Evolutionary conservation across 2,888 invertebrate species (phyloP).

Genomic region (Serripes groenlandicus): DNA sequence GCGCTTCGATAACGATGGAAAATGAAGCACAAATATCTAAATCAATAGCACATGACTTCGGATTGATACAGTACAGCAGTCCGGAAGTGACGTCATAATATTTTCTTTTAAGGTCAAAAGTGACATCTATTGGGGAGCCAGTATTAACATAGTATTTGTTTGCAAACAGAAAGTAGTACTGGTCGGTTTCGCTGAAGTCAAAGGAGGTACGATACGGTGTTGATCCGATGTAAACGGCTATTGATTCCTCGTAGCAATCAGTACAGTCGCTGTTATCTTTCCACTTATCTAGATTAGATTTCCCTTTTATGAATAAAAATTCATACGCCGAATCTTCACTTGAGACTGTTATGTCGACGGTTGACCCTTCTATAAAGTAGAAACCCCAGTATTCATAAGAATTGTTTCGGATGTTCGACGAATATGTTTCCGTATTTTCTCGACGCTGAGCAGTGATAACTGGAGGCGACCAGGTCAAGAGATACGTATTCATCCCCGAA

Average conservation of each 20-base stretch:
- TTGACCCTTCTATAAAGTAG: slow-evolving; percentile 27
- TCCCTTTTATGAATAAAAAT: slow-evolving; percentile 29
- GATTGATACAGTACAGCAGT: neutral
- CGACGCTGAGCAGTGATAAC: neutral
- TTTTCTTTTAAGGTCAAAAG: slow-evolving; percentile 5
- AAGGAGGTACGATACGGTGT: neutral
- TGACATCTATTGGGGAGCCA: neutral
- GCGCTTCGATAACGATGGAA: slow-evolving; percentile 27
- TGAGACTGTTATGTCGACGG: neutral
- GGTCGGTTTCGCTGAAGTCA: slow-evolving; percentile 13
- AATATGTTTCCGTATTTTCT: neutral
- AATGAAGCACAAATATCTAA: neutral
- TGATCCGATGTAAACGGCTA: neutral
- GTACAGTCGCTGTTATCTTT: slow-evolving; percentile 15
- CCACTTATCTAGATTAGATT: slow-evolving; percentile 28
- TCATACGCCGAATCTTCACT: neutral
- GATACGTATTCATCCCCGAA: slow-evolving; percentile 15
- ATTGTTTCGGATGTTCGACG: neutral
- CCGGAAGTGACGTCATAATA: neutral
- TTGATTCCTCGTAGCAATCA: slow-evolving; percentile 6
- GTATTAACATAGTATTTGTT: slow-evolving; percentile 13
- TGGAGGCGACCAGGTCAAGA: neutral
- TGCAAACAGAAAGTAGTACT: slow-evolving; percentile 39
- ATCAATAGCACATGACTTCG: slow-evolving; percentile 1
- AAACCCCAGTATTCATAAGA: slow-evolving; percentile 42